Evolutionary conservation across 2,888 invertebrate species (phyloP).

Genomic region (Zelleria hepariella): DNA sequence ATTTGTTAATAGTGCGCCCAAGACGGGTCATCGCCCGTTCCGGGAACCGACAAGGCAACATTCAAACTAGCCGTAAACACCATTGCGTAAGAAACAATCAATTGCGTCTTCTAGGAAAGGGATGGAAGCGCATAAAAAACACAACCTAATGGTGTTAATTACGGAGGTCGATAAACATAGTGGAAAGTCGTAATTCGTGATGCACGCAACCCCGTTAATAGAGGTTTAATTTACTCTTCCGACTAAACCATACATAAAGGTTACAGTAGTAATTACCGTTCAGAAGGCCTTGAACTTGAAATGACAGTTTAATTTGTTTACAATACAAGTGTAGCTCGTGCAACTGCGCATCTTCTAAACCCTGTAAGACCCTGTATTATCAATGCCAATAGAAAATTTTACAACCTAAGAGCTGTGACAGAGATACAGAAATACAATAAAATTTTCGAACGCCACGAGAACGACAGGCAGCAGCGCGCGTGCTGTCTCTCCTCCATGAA

Average conservation of each 20-base stretch:
- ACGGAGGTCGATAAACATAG: background rate
- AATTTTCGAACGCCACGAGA: background rate
- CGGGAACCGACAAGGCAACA: slow-evolving; percentile 24
- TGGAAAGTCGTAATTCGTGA: background rate
- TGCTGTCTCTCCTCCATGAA: too few relatives aligned
- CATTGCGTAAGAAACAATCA: background rate
- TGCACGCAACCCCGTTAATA: background rate
- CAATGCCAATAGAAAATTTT: too few relatives aligned
- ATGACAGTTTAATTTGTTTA: background rate
- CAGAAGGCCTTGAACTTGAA: background rate
- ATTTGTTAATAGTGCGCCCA: background rate
- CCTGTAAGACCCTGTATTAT: too few relatives aligned
- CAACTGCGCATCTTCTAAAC: too few relatives aligned
- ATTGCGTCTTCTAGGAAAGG: background rate
- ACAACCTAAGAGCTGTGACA: background rate
- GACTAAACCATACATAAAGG: background rate
- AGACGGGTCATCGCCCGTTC: slow-evolving; percentile 34
- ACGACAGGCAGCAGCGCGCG: background rate
- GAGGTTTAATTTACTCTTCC: background rate
- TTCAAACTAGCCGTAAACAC: background rate
- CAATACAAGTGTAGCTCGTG: background rate
- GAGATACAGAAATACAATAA: background rate
- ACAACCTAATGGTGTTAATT: background rate
- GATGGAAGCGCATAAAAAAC: background rate
- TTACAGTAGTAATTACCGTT: background rate